These are phyloP conservation scores for Enteromius unitaeniatus DNA, from an alignment of 2,797 vertebrate species.

Conservation along the genomic window DNA sequence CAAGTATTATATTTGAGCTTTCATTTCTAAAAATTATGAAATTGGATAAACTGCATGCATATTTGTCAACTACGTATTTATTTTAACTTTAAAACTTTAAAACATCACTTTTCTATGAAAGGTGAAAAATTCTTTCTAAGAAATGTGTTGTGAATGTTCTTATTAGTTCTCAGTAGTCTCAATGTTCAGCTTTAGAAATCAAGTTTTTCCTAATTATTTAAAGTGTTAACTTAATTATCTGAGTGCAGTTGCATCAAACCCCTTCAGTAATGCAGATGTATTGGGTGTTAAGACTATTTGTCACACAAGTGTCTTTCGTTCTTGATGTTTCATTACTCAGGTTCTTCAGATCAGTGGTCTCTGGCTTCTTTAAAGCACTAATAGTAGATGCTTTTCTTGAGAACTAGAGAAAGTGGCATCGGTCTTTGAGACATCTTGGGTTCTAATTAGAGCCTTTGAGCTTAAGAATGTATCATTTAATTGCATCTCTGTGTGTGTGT, in stretches of 20 bases:
- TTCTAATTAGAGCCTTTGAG: background rate
- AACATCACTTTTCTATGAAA: background rate
- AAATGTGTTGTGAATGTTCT: background rate
- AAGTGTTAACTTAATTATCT: background rate
- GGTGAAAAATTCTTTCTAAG: background rate
- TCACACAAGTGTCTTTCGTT: background rate
- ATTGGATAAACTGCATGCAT: background rate
- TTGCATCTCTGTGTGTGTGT: background rate
- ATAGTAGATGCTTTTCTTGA: background rate
- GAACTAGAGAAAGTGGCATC: background rate
- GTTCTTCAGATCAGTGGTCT: conserved; percentile 4
- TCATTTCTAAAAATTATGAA: background rate
- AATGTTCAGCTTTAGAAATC: background rate
- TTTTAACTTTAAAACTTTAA: background rate
- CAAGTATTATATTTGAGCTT: background rate
- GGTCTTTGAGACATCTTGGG: background rate
- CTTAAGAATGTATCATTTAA: background rate
- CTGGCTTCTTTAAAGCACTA: background rate
- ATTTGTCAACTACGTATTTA: background rate
- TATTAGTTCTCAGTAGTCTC: background rate
- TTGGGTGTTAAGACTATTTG: background rate
- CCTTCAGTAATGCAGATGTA: background rate
- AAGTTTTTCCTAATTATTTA: background rate
- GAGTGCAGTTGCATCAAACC: background rate
- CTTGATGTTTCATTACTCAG: background rate